Evolutionary conservation across 2,888 invertebrate species (phyloP), one percentile per base, ranked within the genome.

Genomic region (Pediacus dermestoides): DNA sequence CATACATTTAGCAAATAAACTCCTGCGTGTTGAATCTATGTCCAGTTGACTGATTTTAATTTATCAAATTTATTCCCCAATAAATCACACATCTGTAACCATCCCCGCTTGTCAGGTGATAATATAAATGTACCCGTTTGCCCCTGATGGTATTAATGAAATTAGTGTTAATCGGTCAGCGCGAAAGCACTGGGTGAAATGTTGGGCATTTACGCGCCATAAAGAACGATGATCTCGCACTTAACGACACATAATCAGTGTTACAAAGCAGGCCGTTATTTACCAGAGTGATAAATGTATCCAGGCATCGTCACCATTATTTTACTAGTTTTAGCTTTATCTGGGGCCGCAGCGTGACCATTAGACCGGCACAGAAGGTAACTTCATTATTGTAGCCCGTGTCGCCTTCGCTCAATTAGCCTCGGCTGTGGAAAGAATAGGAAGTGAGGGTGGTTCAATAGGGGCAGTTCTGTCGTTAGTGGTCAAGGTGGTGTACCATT

Each of bases 321-420:
- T 9, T 10, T 9, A 3, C 8, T 33, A 11, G 22, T 18, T 33
- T 22, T 18, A 31, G 52, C 53, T 53, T 57, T 56, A 54, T 51
- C 50, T 45, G 49, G 42, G 39, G 42, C 16, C 25, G 40, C 35
- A 43, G 36, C 33, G 46, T 41, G 51, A 38, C 57, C 48, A 47
- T 50, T 50, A 49, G 49, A 30, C 42, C 47, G 44, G 35, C 55
- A 50, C 53, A 49, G 52, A 55, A 59, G 60, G 59, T 61, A 60
- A 62, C 60, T 62, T 64, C 61, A 60, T 60, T 61, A 61, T 47
- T 50, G 58, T 51, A 41, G 57, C 54, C 57, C 56, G 50, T 61
- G 63, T 64, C 69, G 64, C 68, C 72, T 70, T 66, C 72, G 73
- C 69, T 71, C 75, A 77, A 78, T 77, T 77, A 77, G 75, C 70